Conservation (phyloP, 2,797 vertebrate genomes). For the Smutsia gigantea region DNA sequence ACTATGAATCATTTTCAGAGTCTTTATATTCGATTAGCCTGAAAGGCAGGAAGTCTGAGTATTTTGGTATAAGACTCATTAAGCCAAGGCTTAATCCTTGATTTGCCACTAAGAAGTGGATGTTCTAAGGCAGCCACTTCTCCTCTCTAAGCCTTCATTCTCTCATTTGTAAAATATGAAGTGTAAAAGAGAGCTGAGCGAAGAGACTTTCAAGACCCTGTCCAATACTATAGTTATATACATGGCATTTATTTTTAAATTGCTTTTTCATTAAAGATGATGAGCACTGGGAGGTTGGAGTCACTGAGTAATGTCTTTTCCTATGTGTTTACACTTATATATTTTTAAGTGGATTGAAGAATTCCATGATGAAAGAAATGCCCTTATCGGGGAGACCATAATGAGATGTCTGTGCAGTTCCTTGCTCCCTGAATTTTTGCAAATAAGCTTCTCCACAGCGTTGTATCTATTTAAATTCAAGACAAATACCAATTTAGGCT, state of each 20-base stretch:
- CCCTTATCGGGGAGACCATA: background rate
- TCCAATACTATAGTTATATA: background rate
- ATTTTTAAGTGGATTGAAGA: background rate
- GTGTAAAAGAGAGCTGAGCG: background rate
- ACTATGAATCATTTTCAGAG: background rate
- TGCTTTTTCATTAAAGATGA: background rate
- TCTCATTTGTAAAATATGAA: background rate
- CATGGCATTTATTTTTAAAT: background rate
- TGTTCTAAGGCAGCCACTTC: background rate
- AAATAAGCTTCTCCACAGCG: background rate
- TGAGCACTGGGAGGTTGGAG: background rate
- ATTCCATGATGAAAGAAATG: background rate
- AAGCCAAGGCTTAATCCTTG: background rate
- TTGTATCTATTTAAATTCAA: constrained; percentile 36
- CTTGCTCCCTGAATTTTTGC: background rate
- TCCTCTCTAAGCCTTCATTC: background rate
- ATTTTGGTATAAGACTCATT: background rate
- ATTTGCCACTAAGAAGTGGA: background rate
- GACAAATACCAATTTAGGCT: background rate
- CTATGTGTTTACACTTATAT: background rate
- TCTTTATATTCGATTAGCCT: constrained; percentile 6
- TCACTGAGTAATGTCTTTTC: background rate
- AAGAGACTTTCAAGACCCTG: background rate
- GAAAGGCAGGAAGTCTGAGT: background rate
- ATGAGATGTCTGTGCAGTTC: background rate